Base-by-base conservation (phyloP, 2,888 invertebrate species). In the Diadegma fenestrale region DNA sequence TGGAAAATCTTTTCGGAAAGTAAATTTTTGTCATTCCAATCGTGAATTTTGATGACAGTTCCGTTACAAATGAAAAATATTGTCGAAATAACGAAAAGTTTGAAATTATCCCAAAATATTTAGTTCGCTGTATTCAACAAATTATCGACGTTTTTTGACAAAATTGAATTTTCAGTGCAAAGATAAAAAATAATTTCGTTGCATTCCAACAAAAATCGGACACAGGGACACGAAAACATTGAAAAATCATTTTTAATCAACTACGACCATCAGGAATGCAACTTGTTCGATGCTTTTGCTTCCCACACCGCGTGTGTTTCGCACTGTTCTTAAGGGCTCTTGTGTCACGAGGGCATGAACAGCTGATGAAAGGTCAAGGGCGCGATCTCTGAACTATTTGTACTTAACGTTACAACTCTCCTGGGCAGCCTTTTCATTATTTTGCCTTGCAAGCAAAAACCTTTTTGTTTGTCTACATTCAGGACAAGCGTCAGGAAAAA, bases 281-380 rank as follows among this genome's bases (percentile, higher is more conserved):
- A 1, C 5, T 12, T 64, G n/a, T 64, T 19, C 6, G 19, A n/a
- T 37, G n/a, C 19, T 19, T 37, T 64, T 19, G 1, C 64, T 37
- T 19, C 30, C n/a, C 4, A n/a, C 17, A 12, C 48, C n/a, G 10
- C n/a, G 10, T 14, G 19, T 33, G 17, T 43, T 51, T 45, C 19
- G 51, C n/a, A 71, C 51, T 51, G 33, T n/a, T 51, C 33, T n/a
- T n/a, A 48, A 71, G 48, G 19, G 30, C 61, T 10, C 37, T 63
- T 7, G 26, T 19, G 43, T 30, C 22, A 33, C 64, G 22, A 26
- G 73, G 33, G 61, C 30, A n/a, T n/a, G 2, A 64, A 12, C 12
- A 26, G 45, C 48, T 45, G 64, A 48, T 17, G 30, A 33, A 54
- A 64, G 75, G 63, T 63, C 75, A 76, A 76, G 75, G 75, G 17